These are phyloP conservation scores for Volucella zonaria DNA, from an alignment of 2,888 invertebrate genomes.

Conservation along the genomic window DNA sequence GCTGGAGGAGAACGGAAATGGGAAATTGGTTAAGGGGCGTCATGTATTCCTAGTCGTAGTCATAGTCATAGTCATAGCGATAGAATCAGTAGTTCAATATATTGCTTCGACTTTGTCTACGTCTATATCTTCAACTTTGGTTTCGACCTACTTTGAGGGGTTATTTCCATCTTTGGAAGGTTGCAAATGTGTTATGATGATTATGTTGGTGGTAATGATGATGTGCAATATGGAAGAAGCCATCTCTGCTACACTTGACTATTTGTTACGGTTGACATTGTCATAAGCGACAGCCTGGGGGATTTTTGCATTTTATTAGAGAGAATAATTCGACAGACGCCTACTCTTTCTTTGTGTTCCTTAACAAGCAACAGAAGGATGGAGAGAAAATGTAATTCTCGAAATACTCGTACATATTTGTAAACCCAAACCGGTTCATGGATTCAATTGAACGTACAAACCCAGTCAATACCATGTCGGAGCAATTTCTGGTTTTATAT, in stretches of 20 bases:
- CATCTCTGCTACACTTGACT: constrained; percentile 36
- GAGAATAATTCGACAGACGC: constrained; percentile 46
- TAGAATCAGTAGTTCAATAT: constrained; percentile 44
- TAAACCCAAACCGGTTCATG: not conserved
- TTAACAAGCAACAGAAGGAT: too few species aligned
- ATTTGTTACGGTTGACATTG: constrained; percentile 53
- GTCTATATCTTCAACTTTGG: not conserved
- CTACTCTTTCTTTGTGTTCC: constrained; percentile 1
- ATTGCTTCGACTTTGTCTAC: constrained; percentile 24
- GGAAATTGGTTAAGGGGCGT: constrained; percentile 40
- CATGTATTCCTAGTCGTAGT: not conserved
- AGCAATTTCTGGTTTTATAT: constrained; percentile 32
- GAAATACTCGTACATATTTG: not conserved
- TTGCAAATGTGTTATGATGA: constrained; percentile 38
- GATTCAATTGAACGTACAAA: constrained; percentile 25
- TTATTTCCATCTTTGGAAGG: not conserved
- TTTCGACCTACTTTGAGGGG: constrained; percentile 8
- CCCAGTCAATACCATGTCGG: constrained; percentile 21
- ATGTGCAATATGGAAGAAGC: constrained; percentile 17
- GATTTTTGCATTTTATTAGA: constrained; percentile 53
- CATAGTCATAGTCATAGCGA: too few species aligned
- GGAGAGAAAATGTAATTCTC: constrained; percentile 35
- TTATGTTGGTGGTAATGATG: constrained; percentile 60
- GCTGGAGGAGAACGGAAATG: constrained; percentile 19
- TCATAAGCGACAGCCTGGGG: constrained; percentile 18